phyloP scores from a whole-genome alignment of 1,140 invertebrate genomes.

The Zaprionus africanus region DNA sequence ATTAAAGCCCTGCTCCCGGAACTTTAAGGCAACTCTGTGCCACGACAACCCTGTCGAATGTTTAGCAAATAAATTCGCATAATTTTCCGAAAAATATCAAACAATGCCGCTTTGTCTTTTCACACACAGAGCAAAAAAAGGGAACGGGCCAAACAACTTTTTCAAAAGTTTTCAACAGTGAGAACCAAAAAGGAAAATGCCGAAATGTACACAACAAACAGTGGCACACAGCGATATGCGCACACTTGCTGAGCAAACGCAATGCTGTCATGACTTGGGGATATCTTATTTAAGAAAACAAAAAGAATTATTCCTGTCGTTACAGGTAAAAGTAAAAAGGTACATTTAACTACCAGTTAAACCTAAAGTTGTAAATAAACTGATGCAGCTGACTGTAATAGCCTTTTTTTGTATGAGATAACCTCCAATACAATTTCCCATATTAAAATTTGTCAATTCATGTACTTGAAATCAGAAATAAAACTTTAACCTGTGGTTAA shows the following conservation, averaged over 20 bases:
- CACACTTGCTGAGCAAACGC: constrained; percentile 1
- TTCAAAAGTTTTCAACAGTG: constrained; percentile 59
- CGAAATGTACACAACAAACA: constrained; percentile 35
- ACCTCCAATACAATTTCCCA: too few species aligned
- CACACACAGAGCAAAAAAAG: constrained; percentile 14
- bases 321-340: too few species aligned
- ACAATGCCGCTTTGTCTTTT: constrained; percentile 62
- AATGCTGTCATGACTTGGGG: neutral
- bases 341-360: neutral
- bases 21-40: constrained; percentile 17
- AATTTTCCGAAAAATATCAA: constrained; percentile 58
- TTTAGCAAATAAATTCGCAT: constrained; percentile 61
- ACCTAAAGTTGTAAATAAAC: neutral
- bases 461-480: too few species aligned
- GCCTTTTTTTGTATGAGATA: too few species aligned
- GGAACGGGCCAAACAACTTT: constrained; percentile 46
- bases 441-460: neutral
- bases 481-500: neutral
- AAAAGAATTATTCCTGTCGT: too few species aligned
- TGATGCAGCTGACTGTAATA: neutral
- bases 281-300: neutral
- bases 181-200: constrained; percentile 53
- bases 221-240: constrained; percentile 16
- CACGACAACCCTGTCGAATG: constrained; percentile 11
- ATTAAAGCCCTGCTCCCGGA: constrained; percentile 36